Conservation (phyloP, 2,113 vertebrate species). For the Takifugu flavidus region DNA sequence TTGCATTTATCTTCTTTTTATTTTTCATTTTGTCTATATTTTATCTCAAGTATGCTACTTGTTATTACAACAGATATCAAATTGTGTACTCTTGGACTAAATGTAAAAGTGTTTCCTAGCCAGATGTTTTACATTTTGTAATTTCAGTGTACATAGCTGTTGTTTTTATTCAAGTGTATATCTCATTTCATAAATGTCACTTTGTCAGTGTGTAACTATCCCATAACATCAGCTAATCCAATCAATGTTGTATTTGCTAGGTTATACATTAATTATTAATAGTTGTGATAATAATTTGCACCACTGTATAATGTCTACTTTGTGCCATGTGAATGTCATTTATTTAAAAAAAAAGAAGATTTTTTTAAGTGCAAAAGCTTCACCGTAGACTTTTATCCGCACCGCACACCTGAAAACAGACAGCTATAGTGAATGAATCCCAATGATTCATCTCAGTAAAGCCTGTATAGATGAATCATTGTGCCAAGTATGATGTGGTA, state of each 20-base stretch:
- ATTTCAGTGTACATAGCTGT: constrained; percentile 9
- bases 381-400: constrained; percentile 15
- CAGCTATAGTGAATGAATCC: constrained; percentile 47
- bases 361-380: background rate
- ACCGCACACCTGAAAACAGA: constrained; percentile 23
- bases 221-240: constrained; percentile 22
- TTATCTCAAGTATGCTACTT: constrained; percentile 4
- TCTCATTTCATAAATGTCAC: constrained; percentile 23
- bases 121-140: constrained; percentile 2
- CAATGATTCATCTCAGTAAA: background rate
- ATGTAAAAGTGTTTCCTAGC: constrained; percentile 13
- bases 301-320: background rate
- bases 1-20: too few relatives aligned
- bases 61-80: constrained; percentile 9
- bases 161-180: constrained; percentile 29
- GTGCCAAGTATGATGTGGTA: too few relatives aligned
- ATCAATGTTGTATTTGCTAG: background rate
- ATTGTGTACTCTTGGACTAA: constrained; percentile 17
- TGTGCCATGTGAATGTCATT: constrained; percentile 11
- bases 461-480: background rate
- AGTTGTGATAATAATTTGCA: background rate
- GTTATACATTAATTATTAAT: background rate
- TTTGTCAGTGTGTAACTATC: constrained; percentile 21
- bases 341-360: constrained; percentile 11
- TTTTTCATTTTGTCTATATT: background rate